Evolutionary conservation across 2,888 invertebrate species (phyloP).

Genomic region (Margaritifera margaritifera): DNA sequence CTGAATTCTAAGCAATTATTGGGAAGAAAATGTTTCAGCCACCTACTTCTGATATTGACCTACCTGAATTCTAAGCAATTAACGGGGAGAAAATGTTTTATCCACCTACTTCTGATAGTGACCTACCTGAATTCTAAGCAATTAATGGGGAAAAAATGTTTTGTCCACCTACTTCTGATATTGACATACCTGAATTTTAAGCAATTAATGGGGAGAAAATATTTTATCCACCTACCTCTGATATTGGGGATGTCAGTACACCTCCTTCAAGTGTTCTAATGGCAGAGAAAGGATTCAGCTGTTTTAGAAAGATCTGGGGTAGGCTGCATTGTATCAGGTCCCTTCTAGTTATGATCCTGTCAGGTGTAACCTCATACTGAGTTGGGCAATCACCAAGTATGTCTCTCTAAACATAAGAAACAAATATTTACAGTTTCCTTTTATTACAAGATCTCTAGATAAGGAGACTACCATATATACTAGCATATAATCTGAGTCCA

Average conservation of each 20-base stretch:
- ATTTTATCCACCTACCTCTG: conserved; percentile 28
- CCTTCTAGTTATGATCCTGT: conserved; percentile 25
- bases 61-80: too few relatives aligned
- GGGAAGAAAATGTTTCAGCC: too few relatives aligned
- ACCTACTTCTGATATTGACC: too few relatives aligned
- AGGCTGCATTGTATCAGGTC: conserved; percentile 46
- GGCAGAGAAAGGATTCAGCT: conserved; percentile 20
- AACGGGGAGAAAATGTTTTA: background rate
- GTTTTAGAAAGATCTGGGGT: conserved; percentile 38
- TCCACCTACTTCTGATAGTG: conserved; percentile 37
- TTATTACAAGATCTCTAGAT: background rate
- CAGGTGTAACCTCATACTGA: conserved; percentile 17
- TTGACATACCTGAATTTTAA: too few relatives aligned
- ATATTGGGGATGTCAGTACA: conserved; percentile 25
- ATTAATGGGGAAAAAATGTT: too few relatives aligned
- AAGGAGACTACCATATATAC: too few relatives aligned
- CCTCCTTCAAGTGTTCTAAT: conserved; percentile 40
- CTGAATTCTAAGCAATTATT: too few relatives aligned
- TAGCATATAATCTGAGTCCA: too few relatives aligned
- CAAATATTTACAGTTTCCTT: background rate
- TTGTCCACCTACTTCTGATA: too few relatives aligned
- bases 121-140: too few relatives aligned
- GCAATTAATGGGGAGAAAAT: background rate
- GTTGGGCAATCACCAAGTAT: conserved; percentile 50
- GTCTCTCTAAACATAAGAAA: conserved; percentile 32